Evolutionary conservation across 2,888 invertebrate species (phyloP).

Genomic region (Acrocyrtus sp.): DNA sequence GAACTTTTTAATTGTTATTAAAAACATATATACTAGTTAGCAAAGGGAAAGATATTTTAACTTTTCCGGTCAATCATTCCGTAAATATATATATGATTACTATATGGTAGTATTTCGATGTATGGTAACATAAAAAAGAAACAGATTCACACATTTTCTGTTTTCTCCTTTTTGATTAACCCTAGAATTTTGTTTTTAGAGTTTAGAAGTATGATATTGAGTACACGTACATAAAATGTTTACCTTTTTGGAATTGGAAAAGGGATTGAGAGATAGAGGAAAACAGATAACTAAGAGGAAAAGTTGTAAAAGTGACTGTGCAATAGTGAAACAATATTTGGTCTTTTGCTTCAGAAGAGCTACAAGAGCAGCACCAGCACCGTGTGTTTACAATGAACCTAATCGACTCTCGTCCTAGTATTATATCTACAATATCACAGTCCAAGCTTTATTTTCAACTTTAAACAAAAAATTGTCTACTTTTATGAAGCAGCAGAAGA

Average conservation of each 20-base stretch:
- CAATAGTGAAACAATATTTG: constrained; percentile 26
- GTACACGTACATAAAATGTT: constrained; percentile 1
- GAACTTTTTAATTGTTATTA: neutral
- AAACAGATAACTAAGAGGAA: neutral
- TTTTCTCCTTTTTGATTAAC: constrained; percentile 1
- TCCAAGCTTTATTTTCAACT: constrained; percentile 14
- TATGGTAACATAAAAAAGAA: no score
- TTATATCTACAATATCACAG: constrained; percentile 13
- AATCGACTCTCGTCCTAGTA: no score
- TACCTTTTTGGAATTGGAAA: constrained; percentile 8
- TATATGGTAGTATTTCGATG: constrained; percentile 26
- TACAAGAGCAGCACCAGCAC: constrained; percentile 2
- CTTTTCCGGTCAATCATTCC: constrained; percentile 46
- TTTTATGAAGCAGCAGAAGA: no score
- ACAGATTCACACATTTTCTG: neutral
- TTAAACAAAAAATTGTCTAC: no score
- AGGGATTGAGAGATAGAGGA: constrained; percentile 1
- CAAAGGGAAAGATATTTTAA: neutral
- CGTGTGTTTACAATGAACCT: no score
- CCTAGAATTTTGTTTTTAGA: neutral
- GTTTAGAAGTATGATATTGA: no score
- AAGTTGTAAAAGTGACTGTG: constrained; percentile 39
- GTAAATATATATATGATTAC: constrained; percentile 4
- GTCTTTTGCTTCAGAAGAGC: neutral
- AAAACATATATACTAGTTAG: constrained; percentile 2